These are phyloP conservation scores for Noctua janthe DNA, from an alignment of 2,888 invertebrate species.

Conservation along the genomic window DNA sequence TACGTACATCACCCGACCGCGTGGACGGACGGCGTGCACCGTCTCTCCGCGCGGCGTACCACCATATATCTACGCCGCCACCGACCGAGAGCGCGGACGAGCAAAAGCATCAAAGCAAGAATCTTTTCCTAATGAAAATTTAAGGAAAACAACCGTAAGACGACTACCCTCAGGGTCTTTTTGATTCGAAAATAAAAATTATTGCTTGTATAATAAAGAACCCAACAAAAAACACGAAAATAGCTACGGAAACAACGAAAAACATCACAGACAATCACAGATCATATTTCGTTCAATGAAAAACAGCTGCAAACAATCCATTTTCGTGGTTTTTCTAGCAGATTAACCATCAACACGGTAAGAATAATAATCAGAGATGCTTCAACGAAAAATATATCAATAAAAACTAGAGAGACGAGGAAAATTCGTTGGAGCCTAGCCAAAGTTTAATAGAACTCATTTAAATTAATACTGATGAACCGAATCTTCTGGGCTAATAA, in stretches of 20 bases:
- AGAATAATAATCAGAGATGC: conserved; percentile 50
- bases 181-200: background rate
- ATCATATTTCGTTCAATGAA: conserved; percentile 31
- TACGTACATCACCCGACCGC: background rate
- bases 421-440: conserved; percentile 43
- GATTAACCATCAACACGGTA: conserved; percentile 26
- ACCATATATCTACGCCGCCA: background rate
- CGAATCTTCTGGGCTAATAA: conserved; percentile 42
- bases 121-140: background rate
- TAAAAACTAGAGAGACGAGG: conserved; percentile 40
- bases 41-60: background rate
- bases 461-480: conserved; percentile 57
- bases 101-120: no score
- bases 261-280: conserved; percentile 14
- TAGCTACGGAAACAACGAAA: background rate
- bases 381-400: conserved; percentile 50
- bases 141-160: background rate
- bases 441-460: conserved; percentile 55
- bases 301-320: conserved; percentile 43
- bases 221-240: background rate
- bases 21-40: background rate
- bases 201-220: background rate
- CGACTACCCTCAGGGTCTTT: background rate
- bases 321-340: conserved; percentile 36
- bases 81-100: background rate